A percentile compares a stretch with the other conserved stretches of the same genome.
These are phyloP conservation scores for Sinelater perroti DNA, from an alignment of 2,888 invertebrate species.

Conservation along the genomic window DNA sequence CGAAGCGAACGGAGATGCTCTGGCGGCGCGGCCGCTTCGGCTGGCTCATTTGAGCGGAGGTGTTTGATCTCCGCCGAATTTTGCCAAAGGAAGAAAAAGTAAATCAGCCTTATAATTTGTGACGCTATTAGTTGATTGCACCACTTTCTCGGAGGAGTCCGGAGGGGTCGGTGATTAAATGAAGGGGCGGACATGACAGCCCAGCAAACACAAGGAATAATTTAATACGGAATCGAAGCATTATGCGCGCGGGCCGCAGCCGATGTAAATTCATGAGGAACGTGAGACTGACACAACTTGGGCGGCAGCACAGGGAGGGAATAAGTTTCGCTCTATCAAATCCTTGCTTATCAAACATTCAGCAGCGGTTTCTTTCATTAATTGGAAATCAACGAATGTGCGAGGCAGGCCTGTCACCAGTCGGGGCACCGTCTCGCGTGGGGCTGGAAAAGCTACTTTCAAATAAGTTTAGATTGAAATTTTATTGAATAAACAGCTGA, in stretches of 20 bases:
- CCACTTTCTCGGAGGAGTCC: constrained; percentile 31
- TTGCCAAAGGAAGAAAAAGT: constrained; percentile 29
- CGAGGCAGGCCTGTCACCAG: too few relatives aligned
- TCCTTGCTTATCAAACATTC: not conserved
- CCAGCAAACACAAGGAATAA: constrained; percentile 47
- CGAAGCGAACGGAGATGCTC: constrained; percentile 6
- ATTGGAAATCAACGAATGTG: too few relatives aligned
- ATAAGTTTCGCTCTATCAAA: constrained; percentile 2
- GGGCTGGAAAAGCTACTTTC: too few relatives aligned
- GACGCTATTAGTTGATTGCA: constrained; percentile 51
- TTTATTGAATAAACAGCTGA: too few relatives aligned
- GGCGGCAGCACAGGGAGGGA: constrained; percentile 26
- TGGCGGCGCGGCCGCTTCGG: not conserved
- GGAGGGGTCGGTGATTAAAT: constrained; percentile 41
- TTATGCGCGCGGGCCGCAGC: constrained; percentile 48
- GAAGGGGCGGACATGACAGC: constrained; percentile 41
- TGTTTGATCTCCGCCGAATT: constrained; percentile 4
- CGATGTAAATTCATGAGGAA: constrained; percentile 55
- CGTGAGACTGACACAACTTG: constrained; percentile 49
- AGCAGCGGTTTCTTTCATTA: not conserved
- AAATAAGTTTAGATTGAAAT: too few relatives aligned
- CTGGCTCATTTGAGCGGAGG: too few relatives aligned
- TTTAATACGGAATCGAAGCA: constrained; percentile 50
- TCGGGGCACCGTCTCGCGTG: too few relatives aligned
- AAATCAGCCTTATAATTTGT: constrained; percentile 48